phyloP scores from a whole-genome alignment of 2,113 vertebrate genomes.

The Leptodactylus fuscus region DNA sequence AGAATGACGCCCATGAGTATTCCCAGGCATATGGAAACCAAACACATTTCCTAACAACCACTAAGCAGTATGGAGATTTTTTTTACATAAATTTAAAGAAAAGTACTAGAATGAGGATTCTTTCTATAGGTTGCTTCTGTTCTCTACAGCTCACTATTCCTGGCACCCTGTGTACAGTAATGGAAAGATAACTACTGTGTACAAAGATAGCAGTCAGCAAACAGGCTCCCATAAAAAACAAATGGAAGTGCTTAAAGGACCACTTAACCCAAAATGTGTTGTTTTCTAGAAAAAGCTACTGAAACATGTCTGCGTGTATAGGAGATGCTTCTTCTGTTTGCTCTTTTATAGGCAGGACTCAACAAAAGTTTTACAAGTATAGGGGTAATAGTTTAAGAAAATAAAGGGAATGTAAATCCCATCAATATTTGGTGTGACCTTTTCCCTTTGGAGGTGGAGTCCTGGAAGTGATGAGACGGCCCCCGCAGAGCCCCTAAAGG shows the following conservation, averaged over 20 bases:
- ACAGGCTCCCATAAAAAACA: constrained; percentile 25
- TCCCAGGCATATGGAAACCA: constrained; percentile 30
- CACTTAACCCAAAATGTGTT: constrained; percentile 4
- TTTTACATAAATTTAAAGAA: constrained; percentile 6
- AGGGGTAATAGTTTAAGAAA: too few relatives aligned
- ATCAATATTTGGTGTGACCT: too few relatives aligned
- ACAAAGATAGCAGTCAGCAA: constrained; percentile 14
- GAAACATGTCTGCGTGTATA: too few relatives aligned
- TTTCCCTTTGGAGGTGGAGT: too few relatives aligned
- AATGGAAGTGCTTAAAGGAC: constrained; percentile 6
- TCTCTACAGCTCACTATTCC: background rate
- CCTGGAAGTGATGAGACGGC: too few relatives aligned
- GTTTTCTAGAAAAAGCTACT: background rate
- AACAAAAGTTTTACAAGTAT: too few relatives aligned
- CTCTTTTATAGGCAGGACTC: too few relatives aligned
- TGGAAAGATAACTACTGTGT: constrained; percentile 11
- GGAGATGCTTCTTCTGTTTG: background rate
- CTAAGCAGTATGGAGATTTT: constrained; percentile 33
- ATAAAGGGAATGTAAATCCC: too few relatives aligned
- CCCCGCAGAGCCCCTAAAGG: too few relatives aligned
- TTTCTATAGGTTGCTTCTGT: background rate
- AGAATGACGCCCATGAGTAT: constrained; percentile 23
- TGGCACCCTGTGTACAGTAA: constrained; percentile 32
- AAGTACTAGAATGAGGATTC: background rate
- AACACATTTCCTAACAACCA: background rate